Evolutionary conservation across 92 coral and sea anemone species (phyloP), one percentile per base, ranked within the genome.

Genomic region (Meandrina meandrites): DNA sequence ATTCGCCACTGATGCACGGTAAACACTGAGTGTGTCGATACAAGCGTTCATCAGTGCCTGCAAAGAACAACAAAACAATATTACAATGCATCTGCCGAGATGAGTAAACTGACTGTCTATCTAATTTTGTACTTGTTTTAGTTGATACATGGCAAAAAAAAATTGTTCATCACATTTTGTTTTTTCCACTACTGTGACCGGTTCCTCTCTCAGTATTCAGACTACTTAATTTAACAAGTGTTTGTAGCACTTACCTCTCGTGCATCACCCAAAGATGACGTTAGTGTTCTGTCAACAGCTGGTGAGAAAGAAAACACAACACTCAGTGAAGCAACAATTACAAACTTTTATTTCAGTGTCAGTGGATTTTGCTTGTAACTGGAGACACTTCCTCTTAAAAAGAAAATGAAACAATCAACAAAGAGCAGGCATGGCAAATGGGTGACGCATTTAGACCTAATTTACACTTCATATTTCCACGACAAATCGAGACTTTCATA

Each of bases 11-110:
- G 91, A 86, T 75, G 93, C 82, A 36, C 95, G 94, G 88, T 90
- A 97, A 47, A 95, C 96, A 24, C 94, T 80, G 19, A 97, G 92
- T 24, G 87, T 85, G 87, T 97, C 99, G n/a, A 97, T 92, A 86
- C 96, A 91, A 13, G 99, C 96, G 81, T 97, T 97, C 99, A 97
- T 92, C 86, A 97, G 75, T 10, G 99, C 99, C 99, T 97, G 81
- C 24, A 48, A 35, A 53, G 34, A 86, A 92, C 16, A 34, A 32
- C 16, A 76, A 79, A 22, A 73, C 17, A 81, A 34, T 35, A 79
- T 18, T 36, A 62, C 22, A 70, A 27, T 1, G 7, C 17, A 80
- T 32, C 36, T 35, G 21, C 9, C 27, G 36, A n/a, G 35, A 67
- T 27, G 0, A 19, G 6, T 57, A 5, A 56, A 56, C 16, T 18